Conservation (phyloP, 2,888 invertebrate species). For the Ditula angustiorana region DNA sequence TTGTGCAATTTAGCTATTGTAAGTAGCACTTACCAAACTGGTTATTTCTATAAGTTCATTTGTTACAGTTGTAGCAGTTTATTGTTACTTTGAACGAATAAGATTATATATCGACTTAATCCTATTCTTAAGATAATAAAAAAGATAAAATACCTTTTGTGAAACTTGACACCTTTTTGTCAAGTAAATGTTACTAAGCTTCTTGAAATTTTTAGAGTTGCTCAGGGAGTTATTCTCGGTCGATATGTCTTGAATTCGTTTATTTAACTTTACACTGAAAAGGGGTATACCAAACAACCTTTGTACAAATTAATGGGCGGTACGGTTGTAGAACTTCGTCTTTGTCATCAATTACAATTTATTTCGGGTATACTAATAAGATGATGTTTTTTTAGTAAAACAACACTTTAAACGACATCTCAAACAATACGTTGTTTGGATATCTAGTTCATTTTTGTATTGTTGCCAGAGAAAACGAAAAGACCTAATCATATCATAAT, state of each 20-base stretch:
- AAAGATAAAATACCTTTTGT: background rate
- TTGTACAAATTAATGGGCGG: background rate
- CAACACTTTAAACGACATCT: too few species aligned
- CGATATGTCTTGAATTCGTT: background rate
- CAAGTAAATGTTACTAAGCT: background rate
- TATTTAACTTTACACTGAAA: too few species aligned
- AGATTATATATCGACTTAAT: slow-evolving; percentile 2
- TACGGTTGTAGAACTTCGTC: background rate
- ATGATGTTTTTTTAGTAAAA: too few species aligned
- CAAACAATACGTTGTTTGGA: too few species aligned
- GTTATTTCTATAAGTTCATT: background rate
- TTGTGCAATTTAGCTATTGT: too few species aligned
- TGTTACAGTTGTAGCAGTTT: background rate
- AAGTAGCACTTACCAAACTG: too few species aligned
- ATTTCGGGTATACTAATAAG: background rate
- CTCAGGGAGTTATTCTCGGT: background rate
- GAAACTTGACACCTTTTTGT: background rate
- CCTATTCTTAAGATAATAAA: background rate
- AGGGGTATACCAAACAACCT: background rate
- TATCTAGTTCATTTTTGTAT: background rate
- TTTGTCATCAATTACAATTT: background rate
- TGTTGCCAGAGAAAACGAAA: background rate
- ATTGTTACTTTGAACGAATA: background rate
- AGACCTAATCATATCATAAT: slow-evolving; percentile 7
- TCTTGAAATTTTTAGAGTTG: background rate